phyloP scores from a whole-genome alignment of 2,888 invertebrate genomes.

The Scaptomyza cyrtandrae region DNA sequence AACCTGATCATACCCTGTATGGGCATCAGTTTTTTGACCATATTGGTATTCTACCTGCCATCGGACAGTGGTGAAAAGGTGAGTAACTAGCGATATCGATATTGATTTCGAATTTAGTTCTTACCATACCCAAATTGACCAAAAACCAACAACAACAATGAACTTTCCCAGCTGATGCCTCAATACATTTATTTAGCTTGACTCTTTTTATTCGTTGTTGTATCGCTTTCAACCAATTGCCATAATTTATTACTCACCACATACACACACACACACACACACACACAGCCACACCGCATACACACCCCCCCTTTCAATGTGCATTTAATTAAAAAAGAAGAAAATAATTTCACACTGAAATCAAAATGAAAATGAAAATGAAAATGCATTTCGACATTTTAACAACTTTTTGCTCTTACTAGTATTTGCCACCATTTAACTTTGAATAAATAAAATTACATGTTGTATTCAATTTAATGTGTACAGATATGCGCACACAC shows the following conservation, averaged over 20 bases:
- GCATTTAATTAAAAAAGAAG: constrained; percentile 67
- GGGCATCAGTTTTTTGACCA: constrained; percentile 98
- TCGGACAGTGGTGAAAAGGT: constrained; percentile 99
- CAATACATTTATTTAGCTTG: not conserved
- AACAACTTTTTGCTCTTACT: constrained; percentile 33
- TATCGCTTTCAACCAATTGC: constrained; percentile 53
- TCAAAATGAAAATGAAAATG: constrained; percentile 54
- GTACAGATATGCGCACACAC: constrained; percentile 19
- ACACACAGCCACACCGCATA: constrained; percentile 2
- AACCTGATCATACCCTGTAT: constrained; percentile 98
- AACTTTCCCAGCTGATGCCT: constrained; percentile 21
- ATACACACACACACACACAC: not conserved
- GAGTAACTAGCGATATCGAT: constrained; percentile 73
- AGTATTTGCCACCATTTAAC: constrained; percentile 64
- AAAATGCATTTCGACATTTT: constrained; percentile 60
- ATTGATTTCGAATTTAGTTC: not conserved
- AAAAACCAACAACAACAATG: not conserved
- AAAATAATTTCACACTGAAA: constrained; percentile 59
- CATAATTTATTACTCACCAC: constrained; percentile 65
- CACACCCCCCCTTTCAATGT: constrained; percentile 44
- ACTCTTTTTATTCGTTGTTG: not conserved
- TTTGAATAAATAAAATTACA: constrained; percentile 76
- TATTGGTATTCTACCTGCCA: constrained; percentile 98
- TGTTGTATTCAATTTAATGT: constrained; percentile 70
- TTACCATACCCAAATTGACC: no score